Evolutionary conservation across 2,113 vertebrate species (phyloP).

Genomic region (Pseudorectes ferrugineus): DNA sequence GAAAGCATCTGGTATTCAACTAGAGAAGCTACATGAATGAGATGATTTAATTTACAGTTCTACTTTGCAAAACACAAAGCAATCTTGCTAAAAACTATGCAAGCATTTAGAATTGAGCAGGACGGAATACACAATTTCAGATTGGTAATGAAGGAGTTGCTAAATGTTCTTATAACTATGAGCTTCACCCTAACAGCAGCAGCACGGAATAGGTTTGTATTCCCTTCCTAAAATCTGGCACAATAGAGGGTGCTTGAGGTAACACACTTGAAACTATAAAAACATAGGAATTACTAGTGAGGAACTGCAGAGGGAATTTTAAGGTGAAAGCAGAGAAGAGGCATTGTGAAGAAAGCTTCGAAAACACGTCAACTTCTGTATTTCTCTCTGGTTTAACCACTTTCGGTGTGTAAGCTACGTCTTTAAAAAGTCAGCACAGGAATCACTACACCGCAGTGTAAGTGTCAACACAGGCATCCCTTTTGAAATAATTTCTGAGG

Average conservation of each 20-base stretch:
- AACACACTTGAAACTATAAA: neutral
- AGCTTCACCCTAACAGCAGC: neutral
- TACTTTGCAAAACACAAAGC: neutral
- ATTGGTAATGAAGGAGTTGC: neutral
- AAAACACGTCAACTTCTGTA: neutral
- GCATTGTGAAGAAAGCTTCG: neutral
- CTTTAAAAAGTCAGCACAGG: neutral
- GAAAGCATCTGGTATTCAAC: neutral
- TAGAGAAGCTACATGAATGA: neutral
- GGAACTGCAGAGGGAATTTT: neutral
- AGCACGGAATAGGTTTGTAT: neutral
- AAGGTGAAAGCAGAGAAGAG: neutral
- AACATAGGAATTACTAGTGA: neutral
- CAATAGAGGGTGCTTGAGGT: neutral
- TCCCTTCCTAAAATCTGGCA: neutral
- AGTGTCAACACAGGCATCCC: neutral
- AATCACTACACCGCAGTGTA: neutral
- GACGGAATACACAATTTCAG: neutral
- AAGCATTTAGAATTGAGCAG: neutral
- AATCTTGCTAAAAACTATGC: neutral
- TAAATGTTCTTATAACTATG: neutral
- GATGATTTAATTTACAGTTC: neutral
- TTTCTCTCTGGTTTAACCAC: neutral
- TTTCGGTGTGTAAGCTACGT: neutral
- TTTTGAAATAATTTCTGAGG: neutral